Evolutionary conservation across 1,140 invertebrate genomes (phyloP), one percentile per base, ranked within the genome.

Genomic region (Heliconius congener): DNA sequence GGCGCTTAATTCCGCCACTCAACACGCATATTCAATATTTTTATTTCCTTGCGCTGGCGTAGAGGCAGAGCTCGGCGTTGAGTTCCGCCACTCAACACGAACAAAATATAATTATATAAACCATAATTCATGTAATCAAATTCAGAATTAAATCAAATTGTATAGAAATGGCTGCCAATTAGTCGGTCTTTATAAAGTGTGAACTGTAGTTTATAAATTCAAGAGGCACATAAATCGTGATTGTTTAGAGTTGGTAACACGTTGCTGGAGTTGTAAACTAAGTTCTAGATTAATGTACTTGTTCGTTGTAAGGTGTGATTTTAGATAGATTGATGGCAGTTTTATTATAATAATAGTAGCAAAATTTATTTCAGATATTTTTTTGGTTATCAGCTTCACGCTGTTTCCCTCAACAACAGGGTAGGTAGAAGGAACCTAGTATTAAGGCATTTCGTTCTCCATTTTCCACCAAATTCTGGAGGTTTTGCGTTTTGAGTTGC

Each of bases 161-260:
- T 16, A 66, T 13, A 11, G 60, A 27, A 66, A 66, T 66, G 60
- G 60, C 60, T 66, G 60, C 27, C 60, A 66, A 66, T 66, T 66
- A 66, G 60, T 9, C 1, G 60, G 19, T 66, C 60, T 11, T 23
- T 30, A 66, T 66, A 66, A 66, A 66, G 60, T 66, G 60, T 66
- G 60, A 66, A 66, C 60, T 30, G 60, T 66, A 66, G 60, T 66
- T 66, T 66, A 66, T 66, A 66, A 66, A 66, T 66, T 66, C 27
- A 66, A 30, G 60, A 66, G 27, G 60, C 60, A 66, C 23, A 66
- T 66, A 66, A 66, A 66, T 66, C 60, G 60, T 27, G 60, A 66
- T 66, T 66, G 60, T 66, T 66, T 66, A 66, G 27, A 23, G 27
- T 66, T 30, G 23, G 27, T 30, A 30, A 66, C 60, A 66, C 60